Base-by-base conservation (phyloP, 2,113 vertebrate genomes). In the human (Homo sapiens) region DNA sequence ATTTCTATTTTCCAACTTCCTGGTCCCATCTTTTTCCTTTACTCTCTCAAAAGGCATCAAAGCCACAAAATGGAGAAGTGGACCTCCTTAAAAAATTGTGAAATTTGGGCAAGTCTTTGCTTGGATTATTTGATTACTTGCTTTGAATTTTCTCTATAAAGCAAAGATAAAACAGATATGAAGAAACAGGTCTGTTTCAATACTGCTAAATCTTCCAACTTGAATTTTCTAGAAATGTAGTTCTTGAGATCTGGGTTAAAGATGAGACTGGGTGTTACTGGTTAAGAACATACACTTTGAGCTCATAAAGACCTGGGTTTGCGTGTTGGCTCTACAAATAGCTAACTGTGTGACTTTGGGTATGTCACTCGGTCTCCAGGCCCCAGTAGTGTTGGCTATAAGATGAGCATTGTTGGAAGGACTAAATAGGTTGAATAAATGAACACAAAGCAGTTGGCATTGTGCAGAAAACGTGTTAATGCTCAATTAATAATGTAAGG, bases 111-210 rank as follows among this genome's bases (percentile, higher is more conserved):
- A 45, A 43, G 57, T 70, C 40, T 88, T 64, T 50, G 32, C 55
- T 55, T 95, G 66, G 25, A 48, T 87, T 87, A 80, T 78, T 89
- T 83, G 43, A 43, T 68, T 68, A n/a, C 68, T 43, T 43, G 89
- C 68, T 94, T 96, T 96, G 88, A 61, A 64, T 82, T 90, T 85
- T 82, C 68, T 86, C 35, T 82, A 38, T n/a, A 64, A 93, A 93
- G 14, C 48, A 85, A 89, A 78, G n/a, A 43, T 76, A 89, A 97
- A 94, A 84, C 55, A 93, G 70, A 82, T n/a, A 86, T 20, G 48
- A 84, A 68, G 52, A 88, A 94, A 70, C 5, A 84, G 50, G 10
- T 68, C 38, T 87, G 45, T 78, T 35, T 83, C 43, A 93, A 32
- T 43, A 92, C n/a, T 73, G 16, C 20, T 61, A 66, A 50, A 93